Evolutionary conservation across 2,888 invertebrate genomes (phyloP), one percentile per base, ranked within the genome.

Genomic region (Hyalella azteca): DNA sequence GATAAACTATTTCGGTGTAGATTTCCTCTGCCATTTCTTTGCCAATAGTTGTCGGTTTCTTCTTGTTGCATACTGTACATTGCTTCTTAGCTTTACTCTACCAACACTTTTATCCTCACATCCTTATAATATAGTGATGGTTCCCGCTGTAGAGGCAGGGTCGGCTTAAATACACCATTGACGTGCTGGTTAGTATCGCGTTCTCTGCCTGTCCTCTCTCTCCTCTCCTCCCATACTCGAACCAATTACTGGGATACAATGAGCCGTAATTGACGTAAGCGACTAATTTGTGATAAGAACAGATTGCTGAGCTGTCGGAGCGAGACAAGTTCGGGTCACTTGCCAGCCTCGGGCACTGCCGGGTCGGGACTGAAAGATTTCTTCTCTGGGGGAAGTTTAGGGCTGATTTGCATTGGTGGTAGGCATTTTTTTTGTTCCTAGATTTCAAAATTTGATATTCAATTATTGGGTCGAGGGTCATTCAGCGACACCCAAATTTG

Each of bases 231-330:
- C 36, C n/a, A n/a, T n/a, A n/a, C n/a, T n/a, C n/a, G 39, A 19
- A 36, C 66, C 66, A 66, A 66, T 66, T 66, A 66, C 66, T 29
- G 66, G 66, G 19, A 7, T 36, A 36, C 66, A 66, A 66, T 36
- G 66, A 36, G n/a, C 59, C 13, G 19, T 29, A 36, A 66, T 66
- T 66, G 66, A 66, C 66, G 66, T n/a, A 66, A 36, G 66, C 36
- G 36, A 66, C 66, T 66, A 66, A 66, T 66, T 66, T 66, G 66
- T 19, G 66, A 66, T 36, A 36, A 45, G 45, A 45, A n/a, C 66
- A 13, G 66, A 66, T 66, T 36, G 9, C 66, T 66, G 66, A 32
- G 36, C 66, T 66, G 66, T 15, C 13, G 39, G 11, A 0, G 11
- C 45, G 45, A 15, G 45, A 15, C 45, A 9, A 15, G 45, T 45